These are phyloP conservation scores for Thereuonema tuberculata DNA, from an alignment of 1,140 invertebrate species.

Conservation along the genomic window DNA sequence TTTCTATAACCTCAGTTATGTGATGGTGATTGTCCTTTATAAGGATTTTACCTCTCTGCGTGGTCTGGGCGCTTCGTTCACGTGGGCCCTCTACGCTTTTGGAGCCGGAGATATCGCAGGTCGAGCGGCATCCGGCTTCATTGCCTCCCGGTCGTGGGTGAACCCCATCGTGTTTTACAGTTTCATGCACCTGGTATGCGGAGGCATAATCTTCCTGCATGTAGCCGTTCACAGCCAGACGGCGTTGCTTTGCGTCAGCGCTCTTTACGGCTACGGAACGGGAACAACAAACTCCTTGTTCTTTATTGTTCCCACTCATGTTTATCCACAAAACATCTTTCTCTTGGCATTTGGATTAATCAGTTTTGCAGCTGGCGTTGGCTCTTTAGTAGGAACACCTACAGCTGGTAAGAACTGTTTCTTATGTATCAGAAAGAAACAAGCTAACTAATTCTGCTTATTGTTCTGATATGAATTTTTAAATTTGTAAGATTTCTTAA, in stretches of 20 bases:
- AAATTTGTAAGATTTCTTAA: too few species aligned
- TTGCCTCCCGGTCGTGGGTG: constrained; percentile 3
- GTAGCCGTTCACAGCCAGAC: background rate
- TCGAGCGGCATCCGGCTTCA: constrained; percentile 11
- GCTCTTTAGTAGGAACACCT: background rate
- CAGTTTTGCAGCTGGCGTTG: background rate
- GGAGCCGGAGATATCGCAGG: constrained; percentile 16
- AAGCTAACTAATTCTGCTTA: too few species aligned
- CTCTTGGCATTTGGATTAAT: background rate
- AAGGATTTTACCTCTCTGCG: constrained; percentile 16
- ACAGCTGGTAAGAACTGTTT: background rate
- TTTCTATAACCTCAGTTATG: background rate
- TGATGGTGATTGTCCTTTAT: constrained; percentile 14
- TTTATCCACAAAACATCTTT: background rate
- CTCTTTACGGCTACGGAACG: background rate
- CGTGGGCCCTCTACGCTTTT: constrained; percentile 12
- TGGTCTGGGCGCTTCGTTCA: constrained; percentile 11
- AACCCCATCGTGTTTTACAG: constrained; percentile 2
- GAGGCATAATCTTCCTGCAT: background rate
- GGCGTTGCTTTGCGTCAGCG: background rate
- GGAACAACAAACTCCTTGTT: background rate
- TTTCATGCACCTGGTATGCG: constrained; percentile 7
- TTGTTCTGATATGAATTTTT: too few species aligned
- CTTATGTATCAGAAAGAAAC: too few species aligned
- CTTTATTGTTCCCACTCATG: background rate